Conservation (phyloP, 2,797 vertebrate genomes). For the Chloroceryle amazona region DNA sequence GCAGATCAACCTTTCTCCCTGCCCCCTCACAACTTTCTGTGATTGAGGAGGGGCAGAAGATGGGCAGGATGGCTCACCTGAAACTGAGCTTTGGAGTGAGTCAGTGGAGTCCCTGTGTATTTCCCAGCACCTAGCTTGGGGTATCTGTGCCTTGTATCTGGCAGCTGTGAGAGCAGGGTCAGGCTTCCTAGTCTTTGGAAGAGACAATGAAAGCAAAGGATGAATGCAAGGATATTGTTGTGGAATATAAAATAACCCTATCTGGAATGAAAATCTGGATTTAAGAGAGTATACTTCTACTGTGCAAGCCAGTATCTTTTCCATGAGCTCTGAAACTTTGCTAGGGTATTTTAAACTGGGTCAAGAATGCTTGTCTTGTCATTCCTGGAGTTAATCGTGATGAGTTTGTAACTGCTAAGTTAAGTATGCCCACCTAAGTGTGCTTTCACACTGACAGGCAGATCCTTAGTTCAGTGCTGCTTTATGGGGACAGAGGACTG, state of each 20-base stretch:
- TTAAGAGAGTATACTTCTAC: neutral
- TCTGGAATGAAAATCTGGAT: neutral
- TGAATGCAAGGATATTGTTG: neutral
- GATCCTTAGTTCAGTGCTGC: neutral
- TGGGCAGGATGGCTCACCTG: neutral
- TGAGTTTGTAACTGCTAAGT: neutral
- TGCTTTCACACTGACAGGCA: neutral
- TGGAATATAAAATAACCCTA: neutral
- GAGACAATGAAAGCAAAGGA: neutral
- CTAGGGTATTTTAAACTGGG: neutral
- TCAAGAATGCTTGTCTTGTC: neutral
- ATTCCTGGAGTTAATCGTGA: neutral
- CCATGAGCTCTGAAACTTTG: neutral
- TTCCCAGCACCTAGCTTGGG: neutral
- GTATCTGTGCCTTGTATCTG: rapidly evolving
- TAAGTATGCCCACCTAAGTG: neutral
- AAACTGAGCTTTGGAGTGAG: neutral
- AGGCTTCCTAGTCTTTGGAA: neutral
- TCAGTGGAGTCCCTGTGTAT: neutral
- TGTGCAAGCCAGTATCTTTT: neutral
- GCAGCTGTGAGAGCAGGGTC: neutral
- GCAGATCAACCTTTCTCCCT: neutral
- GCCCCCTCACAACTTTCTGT: neutral
- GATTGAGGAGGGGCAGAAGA: neutral
- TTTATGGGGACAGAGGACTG: neutral